Percentiles rank a stretch among this genome's conserved stretches.
Conservation (phyloP, 1,140 invertebrate genomes). For the Drosophila mojavensis region DNA sequence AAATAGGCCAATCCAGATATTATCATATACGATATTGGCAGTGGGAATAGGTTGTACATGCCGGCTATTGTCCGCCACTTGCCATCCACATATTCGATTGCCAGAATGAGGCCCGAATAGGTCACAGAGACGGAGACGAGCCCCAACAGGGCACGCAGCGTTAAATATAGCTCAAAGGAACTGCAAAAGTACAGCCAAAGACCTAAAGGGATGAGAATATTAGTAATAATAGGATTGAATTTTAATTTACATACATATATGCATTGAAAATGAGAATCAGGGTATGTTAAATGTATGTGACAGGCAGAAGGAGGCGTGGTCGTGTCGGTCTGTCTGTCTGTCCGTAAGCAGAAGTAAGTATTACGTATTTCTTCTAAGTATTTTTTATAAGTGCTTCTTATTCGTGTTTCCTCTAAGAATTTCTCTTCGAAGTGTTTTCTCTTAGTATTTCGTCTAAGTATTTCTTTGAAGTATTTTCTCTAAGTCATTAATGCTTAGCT, state of each 20-base stretch:
- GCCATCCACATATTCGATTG: slow-evolving; percentile 89
- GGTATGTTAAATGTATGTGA: no score
- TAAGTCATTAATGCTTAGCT: no score
- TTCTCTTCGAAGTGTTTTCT: no score
- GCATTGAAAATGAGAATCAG: no score
- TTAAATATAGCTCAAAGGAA: slow-evolving; percentile 88
- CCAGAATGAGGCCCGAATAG: slow-evolving; percentile 89
- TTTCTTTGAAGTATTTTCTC: no score
- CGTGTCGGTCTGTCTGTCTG: no score
- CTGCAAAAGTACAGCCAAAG: slow-evolving; percentile 87
- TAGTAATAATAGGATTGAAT: neutral
- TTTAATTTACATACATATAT: neutral
- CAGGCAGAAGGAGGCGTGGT: no score
- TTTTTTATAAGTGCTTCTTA: no score
- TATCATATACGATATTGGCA: slow-evolving; percentile 89
- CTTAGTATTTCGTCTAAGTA: no score
- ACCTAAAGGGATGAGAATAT: slow-evolving; percentile 74
- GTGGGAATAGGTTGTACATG: slow-evolving; percentile 89
- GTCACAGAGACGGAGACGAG: slow-evolving; percentile 90
- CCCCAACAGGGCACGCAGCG: slow-evolving; percentile 87
- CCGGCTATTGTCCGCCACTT: slow-evolving; percentile 90
- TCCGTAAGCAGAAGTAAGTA: no score
- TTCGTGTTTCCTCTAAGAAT: no score
- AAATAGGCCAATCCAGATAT: slow-evolving; percentile 89
- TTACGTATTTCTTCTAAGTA: no score